A percentile compares a stretch with the other conserved stretches of the same genome.
These are phyloP conservation scores for Cathartes aura DNA, from an alignment of 2,113 vertebrate genomes.

Conservation along the genomic window DNA sequence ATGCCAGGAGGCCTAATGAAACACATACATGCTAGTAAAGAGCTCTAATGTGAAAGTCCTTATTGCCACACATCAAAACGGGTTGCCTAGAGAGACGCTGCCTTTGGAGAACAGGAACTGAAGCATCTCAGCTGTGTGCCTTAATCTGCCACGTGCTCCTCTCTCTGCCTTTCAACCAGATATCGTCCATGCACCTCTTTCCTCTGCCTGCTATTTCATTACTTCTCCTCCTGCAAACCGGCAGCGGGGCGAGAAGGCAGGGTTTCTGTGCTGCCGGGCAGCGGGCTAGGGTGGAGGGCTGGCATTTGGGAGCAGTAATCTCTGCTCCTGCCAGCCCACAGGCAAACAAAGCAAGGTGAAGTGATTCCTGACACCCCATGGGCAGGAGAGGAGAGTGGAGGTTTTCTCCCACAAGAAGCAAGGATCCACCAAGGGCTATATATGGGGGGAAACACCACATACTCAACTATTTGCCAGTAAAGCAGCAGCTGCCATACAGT, in stretches of 20 bases:
- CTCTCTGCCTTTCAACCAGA: neutral
- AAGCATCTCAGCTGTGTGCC: neutral
- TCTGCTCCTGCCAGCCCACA: neutral
- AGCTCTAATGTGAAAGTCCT: neutral
- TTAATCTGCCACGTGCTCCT: neutral
- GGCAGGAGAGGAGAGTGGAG: neutral
- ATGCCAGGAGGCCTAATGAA: constrained; percentile 8
- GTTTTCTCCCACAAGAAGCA: neutral
- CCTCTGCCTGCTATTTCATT: neutral
- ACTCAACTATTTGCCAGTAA: accelerated
- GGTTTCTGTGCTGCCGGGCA: accelerated
- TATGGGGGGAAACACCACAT: neutral
- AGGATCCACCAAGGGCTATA: neutral
- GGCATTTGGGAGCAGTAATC: neutral
- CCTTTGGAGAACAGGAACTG: neutral
- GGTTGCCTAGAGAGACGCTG: neutral
- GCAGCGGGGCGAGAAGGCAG: neutral
- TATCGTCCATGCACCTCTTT: neutral
- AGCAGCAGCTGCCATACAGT: neutral
- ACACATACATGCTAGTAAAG: neutral
- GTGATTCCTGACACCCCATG: accelerated
- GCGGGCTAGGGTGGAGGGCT: neutral
- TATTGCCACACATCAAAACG: neutral
- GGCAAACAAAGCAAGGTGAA: neutral
- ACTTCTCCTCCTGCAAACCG: neutral